These are phyloP conservation scores for Xyrauchen texanus DNA, from an alignment of 2,113 vertebrate genomes.

Conservation along the genomic window DNA sequence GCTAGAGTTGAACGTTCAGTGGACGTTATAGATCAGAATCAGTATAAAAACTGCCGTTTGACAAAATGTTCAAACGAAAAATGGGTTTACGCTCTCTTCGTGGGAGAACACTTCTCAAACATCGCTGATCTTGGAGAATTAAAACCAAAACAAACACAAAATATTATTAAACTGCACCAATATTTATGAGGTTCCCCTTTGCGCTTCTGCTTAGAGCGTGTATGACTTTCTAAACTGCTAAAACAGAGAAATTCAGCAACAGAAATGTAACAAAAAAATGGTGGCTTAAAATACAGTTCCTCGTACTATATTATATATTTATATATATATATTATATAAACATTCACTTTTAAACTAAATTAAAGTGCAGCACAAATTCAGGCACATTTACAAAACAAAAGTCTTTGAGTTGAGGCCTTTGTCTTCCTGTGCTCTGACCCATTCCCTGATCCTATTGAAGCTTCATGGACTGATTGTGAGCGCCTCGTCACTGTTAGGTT, in stretches of 20 bases:
- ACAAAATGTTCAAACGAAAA: neutral
- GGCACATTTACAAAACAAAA: conserved; percentile 73
- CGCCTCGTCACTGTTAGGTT: conserved; percentile 75
- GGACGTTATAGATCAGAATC: neutral
- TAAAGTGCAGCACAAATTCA: conserved; percentile 96
- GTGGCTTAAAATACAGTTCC: conserved; percentile 40
- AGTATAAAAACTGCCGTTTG: neutral
- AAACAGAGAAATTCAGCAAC: no score
- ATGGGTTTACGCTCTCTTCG: no score
- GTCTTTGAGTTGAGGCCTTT: conserved; percentile 61
- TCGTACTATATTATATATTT: neutral
- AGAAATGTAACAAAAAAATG: conserved; percentile 19
- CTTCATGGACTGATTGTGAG: neutral
- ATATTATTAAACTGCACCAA: no score
- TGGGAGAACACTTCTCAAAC: neutral
- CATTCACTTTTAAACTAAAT: conserved; percentile 72
- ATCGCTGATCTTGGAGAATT: neutral
- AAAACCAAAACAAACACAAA: neutral
- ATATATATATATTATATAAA: no score
- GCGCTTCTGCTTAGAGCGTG: no score
- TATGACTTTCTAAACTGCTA: no score
- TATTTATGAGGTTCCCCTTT: no score
- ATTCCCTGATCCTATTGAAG: neutral
- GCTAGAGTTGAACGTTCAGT: neutral
- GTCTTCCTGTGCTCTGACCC: neutral